phyloP scores from a whole-genome alignment of 1,140 invertebrate genomes.

The Drosophila tani region DNA sequence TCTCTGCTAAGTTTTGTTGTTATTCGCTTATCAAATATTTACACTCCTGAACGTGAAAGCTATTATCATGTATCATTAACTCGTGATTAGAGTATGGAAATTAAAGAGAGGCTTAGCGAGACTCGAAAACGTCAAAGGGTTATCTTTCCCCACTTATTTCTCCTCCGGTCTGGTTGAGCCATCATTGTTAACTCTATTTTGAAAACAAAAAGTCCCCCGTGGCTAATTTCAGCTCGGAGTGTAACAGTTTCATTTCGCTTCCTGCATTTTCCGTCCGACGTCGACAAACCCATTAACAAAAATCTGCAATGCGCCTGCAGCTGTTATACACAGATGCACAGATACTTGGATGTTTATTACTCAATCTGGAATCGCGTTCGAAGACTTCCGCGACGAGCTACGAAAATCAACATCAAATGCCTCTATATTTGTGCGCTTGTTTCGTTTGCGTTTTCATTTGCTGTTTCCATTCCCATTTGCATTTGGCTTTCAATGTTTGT shows the following conservation, averaged over 20 bases:
- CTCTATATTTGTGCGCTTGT: constrained; percentile 32
- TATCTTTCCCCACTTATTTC: constrained; percentile 1
- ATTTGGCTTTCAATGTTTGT: constrained; percentile 24
- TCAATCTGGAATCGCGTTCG: constrained; percentile 69
- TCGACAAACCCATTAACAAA: constrained; percentile 73
- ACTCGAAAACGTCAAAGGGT: not conserved
- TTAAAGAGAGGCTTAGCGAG: not conserved
- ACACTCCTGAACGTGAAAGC: not conserved
- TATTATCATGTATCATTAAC: not conserved
- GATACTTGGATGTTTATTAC: constrained; percentile 73
- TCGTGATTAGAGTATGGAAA: not conserved
- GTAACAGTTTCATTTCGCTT: constrained; percentile 69
- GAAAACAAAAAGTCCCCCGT: constrained; percentile 46
- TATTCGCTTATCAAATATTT: not conserved
- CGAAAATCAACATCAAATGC: constrained; percentile 45
- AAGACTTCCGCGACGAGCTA: constrained; percentile 74
- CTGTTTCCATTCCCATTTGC: constrained; percentile 24
- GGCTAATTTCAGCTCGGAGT: constrained; percentile 60
- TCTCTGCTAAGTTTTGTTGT: not conserved
- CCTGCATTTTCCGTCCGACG: constrained; percentile 59
- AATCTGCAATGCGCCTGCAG: constrained; percentile 67
- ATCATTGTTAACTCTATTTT: constrained; percentile 46
- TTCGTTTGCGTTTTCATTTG: constrained; percentile 30
- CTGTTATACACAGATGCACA: constrained; percentile 49
- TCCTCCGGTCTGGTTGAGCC: not conserved